Evolutionary conservation across 2,797 vertebrate genomes (phyloP), one percentile per base, ranked within the genome.

Genomic region (Peromyscus melanophrys): DNA sequence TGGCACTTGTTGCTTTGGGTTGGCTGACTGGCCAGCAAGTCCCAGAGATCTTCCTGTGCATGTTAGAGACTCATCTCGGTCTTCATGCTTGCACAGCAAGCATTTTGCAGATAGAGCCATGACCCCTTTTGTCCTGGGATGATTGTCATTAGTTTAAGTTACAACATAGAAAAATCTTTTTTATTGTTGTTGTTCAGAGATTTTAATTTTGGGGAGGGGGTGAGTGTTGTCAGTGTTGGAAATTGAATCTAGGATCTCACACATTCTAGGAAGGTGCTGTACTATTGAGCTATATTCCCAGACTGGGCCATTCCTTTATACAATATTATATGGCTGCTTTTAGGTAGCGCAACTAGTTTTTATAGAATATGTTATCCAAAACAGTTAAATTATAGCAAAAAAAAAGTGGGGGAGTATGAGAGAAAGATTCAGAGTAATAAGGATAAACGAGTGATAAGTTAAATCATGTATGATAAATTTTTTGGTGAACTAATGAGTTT

Each of bases 291-390:
- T 10, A 63, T 34, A 29, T 55, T 61, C 25, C 75, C 86, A 82
- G 69, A 71, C 46, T 43, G 25, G 27, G 40, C 29, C 25, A 55
- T 65, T 40, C 82, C 37, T 78, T 80, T 85, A 57, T 52, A 59
- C 34, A 86, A 43, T n/a, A 90, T 75, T 43, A 19, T 19, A 21
- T 61, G 40, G 9, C 40, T 55, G 49, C 2, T 65, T 86, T 86
- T 49, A 69, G 67, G n/a, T 43, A 81, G 49, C 13, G 6, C 17
- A 43, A 87, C 34, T 46, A n/a, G 46, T 65, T 80, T 65, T 86
- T 23, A 86, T 23, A 19, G 71, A 67, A 67, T n/a, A 75, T 49
- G 46, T 65, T 96, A 69, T 89, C 85, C 88, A 90, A 75, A 65
- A 59, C n/a, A 65, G 23, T 59, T 81, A 96, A 80, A 16, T 63